Conservation (phyloP, 2,113 vertebrate species). For the Leucoraja erinaceus region DNA sequence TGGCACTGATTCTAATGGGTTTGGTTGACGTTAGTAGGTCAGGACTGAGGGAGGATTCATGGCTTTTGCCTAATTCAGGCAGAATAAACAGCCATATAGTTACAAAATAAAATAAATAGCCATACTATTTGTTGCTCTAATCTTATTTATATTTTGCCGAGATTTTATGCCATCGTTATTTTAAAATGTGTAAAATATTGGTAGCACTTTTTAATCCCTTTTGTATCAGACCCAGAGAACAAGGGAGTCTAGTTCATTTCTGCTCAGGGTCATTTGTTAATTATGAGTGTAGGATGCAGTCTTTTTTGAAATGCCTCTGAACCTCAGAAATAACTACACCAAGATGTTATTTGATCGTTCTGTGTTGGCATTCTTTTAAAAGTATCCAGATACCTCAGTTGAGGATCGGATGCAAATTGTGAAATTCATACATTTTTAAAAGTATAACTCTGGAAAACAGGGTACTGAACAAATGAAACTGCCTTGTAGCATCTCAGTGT, state of each 20-base stretch:
- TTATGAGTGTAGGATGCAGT: conserved; percentile 24
- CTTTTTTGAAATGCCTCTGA: background rate
- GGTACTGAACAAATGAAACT: conserved; percentile 15
- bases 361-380: conserved; percentile 14
- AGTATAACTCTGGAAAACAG: conserved; percentile 6
- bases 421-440: conserved; percentile 27
- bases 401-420: conserved; percentile 16
- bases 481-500: conserved; percentile 29
- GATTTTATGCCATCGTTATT: conserved; percentile 3
- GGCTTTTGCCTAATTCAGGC: background rate
- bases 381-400: conserved; percentile 37
- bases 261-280: conserved; percentile 31
- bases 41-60: background rate
- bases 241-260: conserved; percentile 23
- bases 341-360: conserved; percentile 24
- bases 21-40: background rate
- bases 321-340: conserved; percentile 3
- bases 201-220: conserved; percentile 34
- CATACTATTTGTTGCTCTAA: conserved; percentile 37
- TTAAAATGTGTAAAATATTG: conserved; percentile 30
- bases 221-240: conserved; percentile 24
- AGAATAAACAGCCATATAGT: too few species aligned
- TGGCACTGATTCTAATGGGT: background rate
- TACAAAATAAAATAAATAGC: background rate
- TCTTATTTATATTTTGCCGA: conserved; percentile 20